These are phyloP conservation scores for Xestia ashworthii DNA, from an alignment of 2,888 invertebrate species.

Conservation along the genomic window DNA sequence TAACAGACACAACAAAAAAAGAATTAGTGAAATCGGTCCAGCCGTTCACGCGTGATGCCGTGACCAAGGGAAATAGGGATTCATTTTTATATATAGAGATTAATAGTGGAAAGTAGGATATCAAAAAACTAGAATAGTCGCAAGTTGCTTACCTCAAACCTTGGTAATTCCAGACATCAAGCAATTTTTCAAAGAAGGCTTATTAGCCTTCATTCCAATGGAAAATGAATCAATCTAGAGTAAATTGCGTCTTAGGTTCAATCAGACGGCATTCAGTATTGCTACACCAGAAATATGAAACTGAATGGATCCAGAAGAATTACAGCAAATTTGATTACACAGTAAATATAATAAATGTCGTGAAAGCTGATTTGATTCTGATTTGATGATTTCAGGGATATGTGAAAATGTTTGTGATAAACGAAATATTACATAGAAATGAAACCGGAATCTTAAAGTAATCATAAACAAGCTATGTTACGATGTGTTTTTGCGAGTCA, in stretches of 20 bases:
- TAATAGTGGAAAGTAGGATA: not conserved
- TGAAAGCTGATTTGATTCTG: conserved; percentile 16
- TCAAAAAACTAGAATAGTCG: not conserved
- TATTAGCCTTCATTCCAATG: conserved; percentile 49
- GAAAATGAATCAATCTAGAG: conserved; percentile 52
- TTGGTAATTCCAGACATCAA: conserved; percentile 4
- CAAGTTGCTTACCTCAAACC: not conserved
- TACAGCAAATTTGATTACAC: conserved; percentile 23
- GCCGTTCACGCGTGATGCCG: too few relatives aligned
- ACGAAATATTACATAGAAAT: too few relatives aligned
- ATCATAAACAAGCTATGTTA: too few relatives aligned
- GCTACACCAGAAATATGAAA: conserved; percentile 45
- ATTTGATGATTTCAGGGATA: conserved; percentile 2
- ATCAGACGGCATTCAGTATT: conserved; percentile 64
- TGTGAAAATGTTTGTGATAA: not conserved
- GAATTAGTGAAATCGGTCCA: too few relatives aligned
- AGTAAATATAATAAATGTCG: not conserved
- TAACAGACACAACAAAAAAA: too few relatives aligned
- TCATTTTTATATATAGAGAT: too few relatives aligned
- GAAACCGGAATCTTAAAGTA: too few relatives aligned
- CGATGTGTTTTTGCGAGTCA: too few relatives aligned
- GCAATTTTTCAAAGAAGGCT: conserved; percentile 46
- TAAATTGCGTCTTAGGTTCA: conserved; percentile 52
- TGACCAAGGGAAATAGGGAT: too few relatives aligned
- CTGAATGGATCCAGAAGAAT: conserved; percentile 36